phyloP scores from a whole-genome alignment of 1,140 invertebrate species.

The Drosophila quadrilineata region DNA sequence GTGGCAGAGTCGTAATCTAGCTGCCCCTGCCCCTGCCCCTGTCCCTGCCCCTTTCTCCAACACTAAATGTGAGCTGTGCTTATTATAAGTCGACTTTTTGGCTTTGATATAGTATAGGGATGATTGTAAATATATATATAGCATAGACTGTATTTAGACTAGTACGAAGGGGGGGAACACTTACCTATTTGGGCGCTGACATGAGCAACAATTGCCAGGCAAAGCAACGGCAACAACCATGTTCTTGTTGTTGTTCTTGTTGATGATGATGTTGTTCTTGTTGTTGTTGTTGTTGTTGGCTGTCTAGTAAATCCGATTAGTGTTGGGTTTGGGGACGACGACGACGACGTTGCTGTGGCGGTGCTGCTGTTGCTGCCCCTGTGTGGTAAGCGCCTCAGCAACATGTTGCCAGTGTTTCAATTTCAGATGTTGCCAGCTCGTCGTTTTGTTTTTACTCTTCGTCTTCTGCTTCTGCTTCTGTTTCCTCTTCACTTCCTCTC shows the following conservation, averaged over 20 bases:
- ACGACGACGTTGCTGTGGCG: not conserved
- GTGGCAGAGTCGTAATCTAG: slow-evolving; percentile 9
- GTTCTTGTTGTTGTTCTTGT: slow-evolving; percentile 16
- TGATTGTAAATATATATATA: slow-evolving; percentile 6
- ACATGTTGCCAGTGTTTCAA: slow-evolving; percentile 41
- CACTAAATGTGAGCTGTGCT: too few relatives aligned
- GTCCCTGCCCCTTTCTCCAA: not conserved
- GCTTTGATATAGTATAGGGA: too few relatives aligned
- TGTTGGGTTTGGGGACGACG: slow-evolving; percentile 6
- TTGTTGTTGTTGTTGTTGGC: slow-evolving; percentile 25
- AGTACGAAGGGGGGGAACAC: slow-evolving; percentile 6
- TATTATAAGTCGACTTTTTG: slow-evolving; percentile 14
- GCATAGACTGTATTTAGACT: not conserved
- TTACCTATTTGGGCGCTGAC: slow-evolving; percentile 58
- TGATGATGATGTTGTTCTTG: slow-evolving; percentile 15
- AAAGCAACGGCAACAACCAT: slow-evolving; percentile 37
- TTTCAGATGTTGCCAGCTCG: slow-evolving; percentile 39
- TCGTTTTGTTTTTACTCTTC: slow-evolving; percentile 24
- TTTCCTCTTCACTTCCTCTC: too few relatives aligned
- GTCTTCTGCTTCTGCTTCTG: slow-evolving; percentile 8
- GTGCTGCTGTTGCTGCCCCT: slow-evolving; percentile 26
- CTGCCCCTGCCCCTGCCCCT: not conserved
- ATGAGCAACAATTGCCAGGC: slow-evolving; percentile 41
- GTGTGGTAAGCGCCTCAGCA: slow-evolving; percentile 49
- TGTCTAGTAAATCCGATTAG: slow-evolving; percentile 44